A percentile compares a stretch with the other conserved stretches of the same genome.
Evolutionary conservation across 2,888 invertebrate genomes (phyloP).

Genomic region (Uloborus plumipes): DNA sequence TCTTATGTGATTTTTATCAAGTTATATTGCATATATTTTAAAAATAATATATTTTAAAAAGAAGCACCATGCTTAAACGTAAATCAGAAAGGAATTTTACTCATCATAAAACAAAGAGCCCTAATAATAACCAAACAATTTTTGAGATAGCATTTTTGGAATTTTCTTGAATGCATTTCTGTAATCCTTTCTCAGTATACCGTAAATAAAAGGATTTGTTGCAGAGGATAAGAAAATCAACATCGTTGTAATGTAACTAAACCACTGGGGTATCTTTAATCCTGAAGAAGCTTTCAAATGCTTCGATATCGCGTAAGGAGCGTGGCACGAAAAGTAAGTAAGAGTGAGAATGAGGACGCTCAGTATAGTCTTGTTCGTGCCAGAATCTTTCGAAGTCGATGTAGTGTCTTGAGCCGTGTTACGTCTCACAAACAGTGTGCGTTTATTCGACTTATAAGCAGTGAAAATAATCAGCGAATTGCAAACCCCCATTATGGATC

Average conservation of each 20-base stretch:
- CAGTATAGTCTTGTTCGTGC: neutral
- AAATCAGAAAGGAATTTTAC: too few species aligned
- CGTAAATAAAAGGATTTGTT: constrained; percentile 70
- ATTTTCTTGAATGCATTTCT: constrained; percentile 20
- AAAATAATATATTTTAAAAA: too few species aligned
- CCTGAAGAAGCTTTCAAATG: constrained; percentile 69
- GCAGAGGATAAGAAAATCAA: constrained; percentile 69
- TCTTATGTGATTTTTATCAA: too few species aligned
- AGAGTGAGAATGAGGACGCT: constrained; percentile 11
- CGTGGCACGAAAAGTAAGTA: constrained; percentile 70
- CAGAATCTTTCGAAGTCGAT: too few species aligned
- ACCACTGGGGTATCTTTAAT: constrained; percentile 67
- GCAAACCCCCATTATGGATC: neutral
- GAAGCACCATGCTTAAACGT: too few species aligned
- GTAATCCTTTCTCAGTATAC: constrained; percentile 19
- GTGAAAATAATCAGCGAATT: constrained; percentile 6
- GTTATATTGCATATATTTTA: too few species aligned
- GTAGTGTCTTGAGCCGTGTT: too few species aligned
- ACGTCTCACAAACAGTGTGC: neutral
- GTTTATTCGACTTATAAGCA: neutral
- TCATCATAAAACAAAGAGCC: too few species aligned
- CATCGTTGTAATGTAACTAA: constrained; percentile 69
- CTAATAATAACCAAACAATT: neutral
- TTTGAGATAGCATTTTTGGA: constrained; percentile 1
- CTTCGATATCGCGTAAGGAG: constrained; percentile 71